Percentiles rank a stretch among this genome's conserved stretches.
Evolutionary conservation across 2,113 vertebrate species (phyloP).

Genomic region (Mastomys coucha): DNA sequence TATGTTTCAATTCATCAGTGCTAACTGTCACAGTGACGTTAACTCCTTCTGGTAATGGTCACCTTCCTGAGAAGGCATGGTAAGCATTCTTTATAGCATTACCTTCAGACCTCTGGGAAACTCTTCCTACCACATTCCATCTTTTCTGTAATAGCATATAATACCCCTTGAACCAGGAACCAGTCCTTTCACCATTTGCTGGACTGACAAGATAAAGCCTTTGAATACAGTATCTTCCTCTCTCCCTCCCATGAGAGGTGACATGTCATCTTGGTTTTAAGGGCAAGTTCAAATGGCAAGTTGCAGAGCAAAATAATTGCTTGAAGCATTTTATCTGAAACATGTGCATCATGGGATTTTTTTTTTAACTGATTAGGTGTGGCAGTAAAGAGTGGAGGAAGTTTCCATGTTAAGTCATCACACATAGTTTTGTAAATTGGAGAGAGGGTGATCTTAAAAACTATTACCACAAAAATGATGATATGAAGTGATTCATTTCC

Average conservation of each 20-base stretch:
- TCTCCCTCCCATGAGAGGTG: not conserved
- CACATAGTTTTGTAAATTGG: not conserved
- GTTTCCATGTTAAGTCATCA: too few relatives aligned
- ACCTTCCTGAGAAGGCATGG: not conserved
- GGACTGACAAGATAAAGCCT: constrained; percentile 10
- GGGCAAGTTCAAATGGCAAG: not conserved
- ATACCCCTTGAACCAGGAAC: not conserved
- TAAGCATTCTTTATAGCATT: not conserved
- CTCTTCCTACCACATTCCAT: not conserved
- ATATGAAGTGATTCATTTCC: not conserved
- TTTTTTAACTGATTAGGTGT: not conserved
- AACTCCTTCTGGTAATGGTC: not conserved
- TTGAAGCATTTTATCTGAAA: not conserved
- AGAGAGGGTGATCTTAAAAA: not conserved
- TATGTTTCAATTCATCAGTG: not conserved
- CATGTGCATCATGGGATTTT: not conserved
- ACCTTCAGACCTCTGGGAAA: not conserved
- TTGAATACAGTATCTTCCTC: not conserved
- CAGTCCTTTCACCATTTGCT: not conserved
- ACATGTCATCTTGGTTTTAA: not conserved
- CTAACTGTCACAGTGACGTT: not conserved
- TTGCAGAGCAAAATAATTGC: constrained; percentile 7
- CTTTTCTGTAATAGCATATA: not conserved
- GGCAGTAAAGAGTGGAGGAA: not conserved
- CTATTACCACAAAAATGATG: not conserved